A percentile compares a stretch with the other conserved stretches of the same genome.
phyloP scores from a whole-genome alignment of 64 coral and sea anemone species.

The Dendronephthya gigantea region DNA sequence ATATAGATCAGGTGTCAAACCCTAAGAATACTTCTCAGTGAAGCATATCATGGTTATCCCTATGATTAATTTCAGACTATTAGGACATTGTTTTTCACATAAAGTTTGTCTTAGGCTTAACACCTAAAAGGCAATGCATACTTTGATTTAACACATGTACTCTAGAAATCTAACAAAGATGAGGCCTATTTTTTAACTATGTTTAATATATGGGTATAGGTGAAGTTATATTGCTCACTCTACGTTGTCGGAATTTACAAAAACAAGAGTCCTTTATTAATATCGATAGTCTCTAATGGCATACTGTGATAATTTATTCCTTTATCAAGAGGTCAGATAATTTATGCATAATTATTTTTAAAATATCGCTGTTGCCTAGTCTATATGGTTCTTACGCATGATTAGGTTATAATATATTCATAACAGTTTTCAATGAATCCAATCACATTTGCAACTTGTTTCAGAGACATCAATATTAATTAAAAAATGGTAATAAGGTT shows the following conservation, averaged over 20 bases:
- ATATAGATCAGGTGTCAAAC: neutral
- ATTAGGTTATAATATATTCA: neutral
- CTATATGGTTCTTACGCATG: neutral
- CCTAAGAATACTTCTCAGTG: neutral
- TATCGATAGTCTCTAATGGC: neutral
- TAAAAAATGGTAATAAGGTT: too few relatives aligned
- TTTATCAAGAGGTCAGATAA: neutral
- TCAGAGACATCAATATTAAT: neutral
- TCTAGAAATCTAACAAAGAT: neutral
- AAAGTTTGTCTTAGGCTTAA: neutral
- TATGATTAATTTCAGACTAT: neutral
- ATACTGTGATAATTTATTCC: conserved; percentile 1
- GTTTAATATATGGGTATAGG: neutral
- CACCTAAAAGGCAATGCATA: neutral
- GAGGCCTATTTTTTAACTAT: neutral
- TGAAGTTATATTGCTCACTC: neutral
- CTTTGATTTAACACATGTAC: neutral
- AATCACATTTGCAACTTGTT: neutral
- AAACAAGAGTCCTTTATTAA: neutral
- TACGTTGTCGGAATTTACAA: too few relatives aligned
- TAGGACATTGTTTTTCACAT: neutral
- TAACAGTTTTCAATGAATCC: neutral
- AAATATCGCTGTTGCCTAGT: neutral
- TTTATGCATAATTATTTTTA: neutral
- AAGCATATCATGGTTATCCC: neutral